Evolutionary conservation across 2,113 vertebrate species (phyloP).

Genomic region (Cinclus mexicanus): DNA sequence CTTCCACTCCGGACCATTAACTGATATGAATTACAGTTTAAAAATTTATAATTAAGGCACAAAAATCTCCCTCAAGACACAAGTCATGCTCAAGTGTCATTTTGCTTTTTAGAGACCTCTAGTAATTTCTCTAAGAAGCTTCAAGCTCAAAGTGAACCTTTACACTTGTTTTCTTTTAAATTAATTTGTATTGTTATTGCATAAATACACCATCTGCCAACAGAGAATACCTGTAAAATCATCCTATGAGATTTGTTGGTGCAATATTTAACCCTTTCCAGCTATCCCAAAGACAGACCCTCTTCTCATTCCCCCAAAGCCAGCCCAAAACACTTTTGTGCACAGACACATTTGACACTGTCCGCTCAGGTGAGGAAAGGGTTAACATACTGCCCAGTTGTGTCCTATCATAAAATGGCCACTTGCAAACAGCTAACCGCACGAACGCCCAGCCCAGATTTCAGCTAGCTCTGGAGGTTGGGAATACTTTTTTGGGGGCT

Average conservation of each 20-base stretch:
- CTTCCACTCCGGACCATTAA: slow-evolving; percentile 29
- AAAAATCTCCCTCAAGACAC: slow-evolving; percentile 55
- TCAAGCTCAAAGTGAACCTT: slow-evolving; percentile 57
- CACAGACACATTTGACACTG: slow-evolving; percentile 34
- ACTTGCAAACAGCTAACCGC: slow-evolving; percentile 91
- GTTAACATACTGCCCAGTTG: slow-evolving; percentile 70
- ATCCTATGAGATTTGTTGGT: slow-evolving; percentile 39
- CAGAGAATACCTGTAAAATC: slow-evolving; percentile 50
- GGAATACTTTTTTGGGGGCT: neutral
- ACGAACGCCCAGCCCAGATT: slow-evolving; percentile 89
- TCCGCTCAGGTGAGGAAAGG: slow-evolving; percentile 70
- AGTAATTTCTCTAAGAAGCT: slow-evolving; percentile 37
- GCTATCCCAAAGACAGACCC: slow-evolving; percentile 62
- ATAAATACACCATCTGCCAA: slow-evolving; percentile 64
- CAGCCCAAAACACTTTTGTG: slow-evolving; percentile 53
- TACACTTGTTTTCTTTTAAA: slow-evolving; percentile 53
- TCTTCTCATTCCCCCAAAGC: slow-evolving; percentile 17
- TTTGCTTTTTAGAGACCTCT: slow-evolving; percentile 7
- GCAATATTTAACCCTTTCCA: slow-evolving; percentile 80
- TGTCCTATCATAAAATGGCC: slow-evolving; percentile 86
- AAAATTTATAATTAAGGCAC: slow-evolving; percentile 43
- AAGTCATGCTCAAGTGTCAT: slow-evolving; percentile 11
- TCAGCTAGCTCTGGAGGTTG: slow-evolving; percentile 63
- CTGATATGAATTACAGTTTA: slow-evolving; percentile 39
- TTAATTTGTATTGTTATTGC: slow-evolving; percentile 21